These are phyloP conservation scores for Probaryconus sp. DNA, from an alignment of 1,140 invertebrate species.

Conservation along the genomic window DNA sequence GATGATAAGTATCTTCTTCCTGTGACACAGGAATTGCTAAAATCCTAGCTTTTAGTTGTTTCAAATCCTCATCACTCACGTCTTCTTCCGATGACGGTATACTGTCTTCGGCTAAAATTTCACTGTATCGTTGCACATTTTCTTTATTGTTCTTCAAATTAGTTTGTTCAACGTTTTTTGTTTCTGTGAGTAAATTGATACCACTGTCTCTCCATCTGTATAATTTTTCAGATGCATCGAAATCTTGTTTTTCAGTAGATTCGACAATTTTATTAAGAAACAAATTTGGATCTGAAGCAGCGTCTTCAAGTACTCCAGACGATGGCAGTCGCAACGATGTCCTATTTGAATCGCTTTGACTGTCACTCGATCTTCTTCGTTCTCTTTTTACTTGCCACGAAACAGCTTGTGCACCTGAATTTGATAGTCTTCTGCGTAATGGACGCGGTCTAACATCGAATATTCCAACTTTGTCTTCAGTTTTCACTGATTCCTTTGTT, in stretches of 20 bases:
- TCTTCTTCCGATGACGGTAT: conserved; percentile 77
- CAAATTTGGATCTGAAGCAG: conserved; percentile 73
- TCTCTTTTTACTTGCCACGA: conserved; percentile 67
- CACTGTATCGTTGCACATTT: conserved; percentile 63
- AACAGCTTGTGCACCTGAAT: conserved; percentile 52
- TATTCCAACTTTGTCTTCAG: conserved; percentile 60
- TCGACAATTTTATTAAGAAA: conserved; percentile 18
- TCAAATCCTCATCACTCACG: conserved; percentile 76
- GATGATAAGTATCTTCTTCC: conserved; percentile 85
- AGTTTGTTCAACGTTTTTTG: not conserved
- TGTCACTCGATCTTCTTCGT: conserved; percentile 71
- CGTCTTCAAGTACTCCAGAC: conserved; percentile 45
- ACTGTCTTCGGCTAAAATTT: conserved; percentile 59
- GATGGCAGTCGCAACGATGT: conserved; percentile 26
- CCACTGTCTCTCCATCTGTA: conserved; percentile 3
- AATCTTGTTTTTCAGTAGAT: conserved; percentile 4
- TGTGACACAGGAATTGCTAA: conserved; percentile 76
- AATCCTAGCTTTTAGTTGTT: conserved; percentile 79
- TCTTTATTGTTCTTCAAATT: conserved; percentile 53
- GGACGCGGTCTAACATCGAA: conserved; percentile 54
- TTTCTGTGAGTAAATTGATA: not conserved
- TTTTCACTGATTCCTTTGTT: not conserved
- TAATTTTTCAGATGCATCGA: conserved; percentile 13
- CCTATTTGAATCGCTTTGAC: conserved; percentile 54
- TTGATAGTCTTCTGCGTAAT: conserved; percentile 65